phyloP scores from a whole-genome alignment of 2,113 vertebrate genomes.

The Vanacampus margaritifer region DNA sequence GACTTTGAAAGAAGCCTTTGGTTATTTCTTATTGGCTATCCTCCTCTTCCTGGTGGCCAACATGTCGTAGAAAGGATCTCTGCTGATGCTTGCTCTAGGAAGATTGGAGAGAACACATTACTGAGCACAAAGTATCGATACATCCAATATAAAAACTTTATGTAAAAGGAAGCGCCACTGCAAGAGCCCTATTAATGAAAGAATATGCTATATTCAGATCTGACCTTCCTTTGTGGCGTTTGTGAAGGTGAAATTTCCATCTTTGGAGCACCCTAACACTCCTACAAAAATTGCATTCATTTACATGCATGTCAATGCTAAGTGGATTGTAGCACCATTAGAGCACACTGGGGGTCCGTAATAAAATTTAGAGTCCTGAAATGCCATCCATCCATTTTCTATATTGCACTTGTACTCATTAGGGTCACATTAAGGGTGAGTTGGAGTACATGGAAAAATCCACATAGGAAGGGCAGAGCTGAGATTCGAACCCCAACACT shows the following conservation, averaged over 20 bases:
- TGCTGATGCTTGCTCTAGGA: slow-evolving; percentile 95
- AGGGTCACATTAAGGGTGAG: neutral
- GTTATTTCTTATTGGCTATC: slow-evolving; percentile 94
- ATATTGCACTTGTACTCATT: neutral
- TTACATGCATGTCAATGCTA: slow-evolving; percentile 26
- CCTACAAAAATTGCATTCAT: neutral
- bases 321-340: slow-evolving; percentile 40
- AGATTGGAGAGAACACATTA: slow-evolving; percentile 3
- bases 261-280: too few species aligned
- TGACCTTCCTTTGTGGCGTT: too few species aligned
- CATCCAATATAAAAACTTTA: too few species aligned
- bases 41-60: slow-evolving; percentile 93
- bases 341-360: neutral
- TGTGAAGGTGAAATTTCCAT: neutral
- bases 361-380: neutral
- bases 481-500: neutral
- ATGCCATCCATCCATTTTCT: neutral
- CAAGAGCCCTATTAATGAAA: too few species aligned
- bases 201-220: too few species aligned
- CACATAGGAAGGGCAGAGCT: too few species aligned
- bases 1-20: slow-evolving; percentile 1
- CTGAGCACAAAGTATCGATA: too few species aligned
- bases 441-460: neutral
- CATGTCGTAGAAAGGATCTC: slow-evolving; percentile 98
- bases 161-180: too few species aligned